Percentiles rank a stretch among this genome's conserved stretches.
These are phyloP conservation scores for Palloptera scutellata DNA, from an alignment of 2,888 invertebrate species.

Conservation along the genomic window DNA sequence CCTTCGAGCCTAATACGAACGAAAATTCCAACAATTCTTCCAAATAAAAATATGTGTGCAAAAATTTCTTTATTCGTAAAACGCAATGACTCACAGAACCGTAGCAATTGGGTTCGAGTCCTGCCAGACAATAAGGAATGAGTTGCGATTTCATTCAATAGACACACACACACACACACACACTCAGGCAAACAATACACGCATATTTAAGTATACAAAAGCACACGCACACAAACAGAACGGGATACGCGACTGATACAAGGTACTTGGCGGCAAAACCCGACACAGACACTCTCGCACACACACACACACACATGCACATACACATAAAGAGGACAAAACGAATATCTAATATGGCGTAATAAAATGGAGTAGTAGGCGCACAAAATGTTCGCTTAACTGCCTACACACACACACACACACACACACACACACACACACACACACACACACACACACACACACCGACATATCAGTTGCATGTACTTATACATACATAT, in stretches of 20 bases:
- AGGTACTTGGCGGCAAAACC: slow-evolving; percentile 19
- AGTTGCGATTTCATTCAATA: slow-evolving; percentile 6
- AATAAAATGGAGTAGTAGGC: slow-evolving; percentile 14
- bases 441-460: neutral
- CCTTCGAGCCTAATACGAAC: too few relatives aligned
- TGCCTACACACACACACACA: slow-evolving; percentile 13
- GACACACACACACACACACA: neutral
- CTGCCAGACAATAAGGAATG: slow-evolving; percentile 5
- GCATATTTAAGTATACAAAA: too few relatives aligned
- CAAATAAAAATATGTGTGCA: too few relatives aligned
- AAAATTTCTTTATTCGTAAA: too few relatives aligned
- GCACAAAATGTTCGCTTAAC: slow-evolving; percentile 32
- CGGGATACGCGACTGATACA: neutral
- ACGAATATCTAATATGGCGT: slow-evolving; percentile 14
- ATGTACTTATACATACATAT: too few relatives aligned
- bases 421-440: slow-evolving; percentile 12
- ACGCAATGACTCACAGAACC: neutral
- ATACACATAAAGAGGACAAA: neutral
- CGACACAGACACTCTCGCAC: slow-evolving; percentile 2
- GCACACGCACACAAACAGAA: neutral
- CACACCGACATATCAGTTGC: slow-evolving; percentile 9
- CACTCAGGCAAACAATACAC: neutral
- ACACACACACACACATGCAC: neutral
- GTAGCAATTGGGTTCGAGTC: neutral
- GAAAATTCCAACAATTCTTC: too few relatives aligned